These are phyloP conservation scores for Vipera ursinii DNA, from an alignment of 2,797 vertebrate genomes.

Conservation along the genomic window DNA sequence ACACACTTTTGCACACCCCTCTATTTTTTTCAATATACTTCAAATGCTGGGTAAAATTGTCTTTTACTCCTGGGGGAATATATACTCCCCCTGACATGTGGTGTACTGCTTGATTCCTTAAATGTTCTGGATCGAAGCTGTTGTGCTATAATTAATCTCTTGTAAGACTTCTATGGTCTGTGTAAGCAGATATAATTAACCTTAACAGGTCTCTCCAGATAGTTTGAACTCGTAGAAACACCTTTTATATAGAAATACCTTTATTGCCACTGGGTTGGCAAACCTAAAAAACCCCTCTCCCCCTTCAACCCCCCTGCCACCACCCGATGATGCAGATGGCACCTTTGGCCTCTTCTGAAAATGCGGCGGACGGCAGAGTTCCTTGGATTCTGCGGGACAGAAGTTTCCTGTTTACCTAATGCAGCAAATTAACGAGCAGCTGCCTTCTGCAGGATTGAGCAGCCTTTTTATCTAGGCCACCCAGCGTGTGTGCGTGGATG, in stretches of 20 bases:
- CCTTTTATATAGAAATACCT: too few species aligned
- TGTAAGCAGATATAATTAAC: too few species aligned
- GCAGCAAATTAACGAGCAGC: neutral
- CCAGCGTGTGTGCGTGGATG: neutral
- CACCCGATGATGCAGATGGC: neutral
- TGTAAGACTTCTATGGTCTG: too few species aligned
- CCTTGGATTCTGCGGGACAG: neutral
- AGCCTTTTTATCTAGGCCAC: neutral
- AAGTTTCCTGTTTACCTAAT: neutral
- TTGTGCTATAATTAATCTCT: too few species aligned
- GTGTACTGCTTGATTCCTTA: neutral
- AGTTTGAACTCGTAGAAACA: too few species aligned
- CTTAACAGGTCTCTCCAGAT: too few species aligned
- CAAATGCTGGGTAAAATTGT: neutral
- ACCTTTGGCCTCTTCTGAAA: neutral
- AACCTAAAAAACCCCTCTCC: neutral
- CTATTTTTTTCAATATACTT: neutral
- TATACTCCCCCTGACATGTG: neutral
- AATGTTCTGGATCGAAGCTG: neutral
- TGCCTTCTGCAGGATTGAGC: neutral
- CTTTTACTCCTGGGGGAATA: neutral
- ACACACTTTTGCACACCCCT: neutral
- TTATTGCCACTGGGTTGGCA: neutral
- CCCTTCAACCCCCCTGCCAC: neutral
- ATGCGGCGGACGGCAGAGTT: neutral